A percentile compares a stretch with the other conserved stretches of the same genome.
phyloP scores from a whole-genome alignment of 2,888 invertebrate genomes.

The Ochropleura leucogaster region DNA sequence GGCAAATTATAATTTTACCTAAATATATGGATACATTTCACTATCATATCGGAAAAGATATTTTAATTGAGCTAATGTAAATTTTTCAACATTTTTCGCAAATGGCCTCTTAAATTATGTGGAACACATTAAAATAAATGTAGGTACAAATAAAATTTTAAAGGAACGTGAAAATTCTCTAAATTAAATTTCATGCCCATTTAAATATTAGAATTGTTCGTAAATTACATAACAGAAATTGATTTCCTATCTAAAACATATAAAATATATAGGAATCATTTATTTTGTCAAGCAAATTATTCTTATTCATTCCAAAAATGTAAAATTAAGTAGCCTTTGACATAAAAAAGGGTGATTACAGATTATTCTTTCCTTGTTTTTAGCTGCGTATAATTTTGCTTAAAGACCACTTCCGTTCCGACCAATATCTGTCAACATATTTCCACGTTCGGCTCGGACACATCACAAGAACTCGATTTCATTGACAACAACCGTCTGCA shows the following conservation, averaged over 20 bases:
- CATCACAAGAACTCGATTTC: slow-evolving; percentile 90
- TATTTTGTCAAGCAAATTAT: slow-evolving; percentile 24
- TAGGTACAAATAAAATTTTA: slow-evolving; percentile 2
- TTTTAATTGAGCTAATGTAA: slow-evolving; percentile 28
- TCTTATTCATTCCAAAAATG: slow-evolving; percentile 54
- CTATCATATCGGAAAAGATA: slow-evolving; percentile 11
- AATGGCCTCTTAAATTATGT: slow-evolving; percentile 27
- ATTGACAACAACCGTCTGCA: slow-evolving; percentile 87
- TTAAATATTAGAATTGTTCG: not conserved
- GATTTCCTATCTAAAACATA: slow-evolving; percentile 7
- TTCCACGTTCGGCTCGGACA: slow-evolving; percentile 86
- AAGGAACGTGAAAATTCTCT: not conserved
- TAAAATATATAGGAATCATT: slow-evolving; percentile 10
- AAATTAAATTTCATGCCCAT: not conserved
- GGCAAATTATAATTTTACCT: slow-evolving; percentile 57
- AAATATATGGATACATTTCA: slow-evolving; percentile 44
- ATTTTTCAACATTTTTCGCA: slow-evolving; percentile 18
- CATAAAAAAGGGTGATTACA: slow-evolving; percentile 80
- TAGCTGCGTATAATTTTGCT: slow-evolving; percentile 87
- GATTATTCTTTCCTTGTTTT: slow-evolving; percentile 86
- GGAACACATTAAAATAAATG: slow-evolving; percentile 41
- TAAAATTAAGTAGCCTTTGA: slow-evolving; percentile 77
- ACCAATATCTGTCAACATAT: slow-evolving; percentile 90
- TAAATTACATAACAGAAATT: not conserved
- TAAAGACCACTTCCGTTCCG: slow-evolving; percentile 89